Evolutionary conservation across 2,888 invertebrate genomes (phyloP).

Genomic region (Philonicus albiceps): DNA sequence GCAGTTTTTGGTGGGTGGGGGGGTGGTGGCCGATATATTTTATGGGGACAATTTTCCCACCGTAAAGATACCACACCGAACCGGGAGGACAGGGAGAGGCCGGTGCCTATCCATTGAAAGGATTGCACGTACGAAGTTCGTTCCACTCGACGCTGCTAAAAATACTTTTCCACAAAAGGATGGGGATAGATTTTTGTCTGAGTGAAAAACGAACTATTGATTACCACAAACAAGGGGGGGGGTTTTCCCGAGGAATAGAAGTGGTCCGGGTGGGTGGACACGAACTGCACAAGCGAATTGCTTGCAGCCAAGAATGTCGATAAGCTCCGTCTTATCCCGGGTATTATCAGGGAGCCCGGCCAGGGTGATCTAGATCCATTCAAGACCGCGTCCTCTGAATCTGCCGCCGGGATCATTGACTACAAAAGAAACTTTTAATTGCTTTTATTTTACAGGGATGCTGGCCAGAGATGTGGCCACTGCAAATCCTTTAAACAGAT

Average conservation of each 20-base stretch:
- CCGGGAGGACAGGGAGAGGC: neutral
- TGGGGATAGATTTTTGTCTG: neutral
- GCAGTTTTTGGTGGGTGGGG: neutral
- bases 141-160: constrained; percentile 1
- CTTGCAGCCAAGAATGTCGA: neutral
- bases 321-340: neutral
- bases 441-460: neutral
- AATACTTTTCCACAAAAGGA: neutral
- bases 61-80: neutral
- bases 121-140: neutral
- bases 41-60: neutral
- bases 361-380: neutral
- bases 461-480: neutral
- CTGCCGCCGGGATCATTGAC: neutral
- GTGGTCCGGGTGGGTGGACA: neutral
- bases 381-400: neutral
- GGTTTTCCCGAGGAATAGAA: neutral
- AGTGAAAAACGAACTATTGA: neutral
- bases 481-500: neutral
- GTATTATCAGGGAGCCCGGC: neutral
- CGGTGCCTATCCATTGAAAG: neutral
- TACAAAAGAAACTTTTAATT: constrained; percentile 15
- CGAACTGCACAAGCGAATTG: neutral
- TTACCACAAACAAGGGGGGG: neutral
- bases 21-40: too few relatives aligned